Conservation (phyloP, 2,113 vertebrate genomes). For the Equus quagga region DNA sequence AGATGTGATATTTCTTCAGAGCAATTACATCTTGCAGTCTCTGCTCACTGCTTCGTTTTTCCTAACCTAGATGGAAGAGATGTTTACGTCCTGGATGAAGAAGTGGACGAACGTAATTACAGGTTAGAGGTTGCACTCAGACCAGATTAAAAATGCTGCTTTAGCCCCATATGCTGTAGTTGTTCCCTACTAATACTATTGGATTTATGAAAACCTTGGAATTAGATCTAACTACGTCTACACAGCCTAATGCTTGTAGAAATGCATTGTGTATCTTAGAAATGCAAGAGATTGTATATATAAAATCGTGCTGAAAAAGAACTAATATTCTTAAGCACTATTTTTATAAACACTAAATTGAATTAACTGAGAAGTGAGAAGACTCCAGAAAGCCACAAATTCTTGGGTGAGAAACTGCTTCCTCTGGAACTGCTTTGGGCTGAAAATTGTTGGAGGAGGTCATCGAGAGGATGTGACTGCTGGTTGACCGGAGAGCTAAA, state of each 20-base stretch:
- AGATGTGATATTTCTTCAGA: background rate
- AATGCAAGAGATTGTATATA: background rate
- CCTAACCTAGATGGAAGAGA: conserved; percentile 53
- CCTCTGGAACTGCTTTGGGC: background rate
- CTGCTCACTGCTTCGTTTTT: background rate
- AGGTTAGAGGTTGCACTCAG: background rate
- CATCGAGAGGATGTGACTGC: background rate
- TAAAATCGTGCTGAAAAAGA: background rate
- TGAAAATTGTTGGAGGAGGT: background rate
- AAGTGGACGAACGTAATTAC: conserved; percentile 44
- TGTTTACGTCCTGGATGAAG: conserved; percentile 35
- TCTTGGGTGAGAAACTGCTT: conserved; percentile 40
- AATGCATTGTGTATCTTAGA: background rate
- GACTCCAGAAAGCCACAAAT: background rate
- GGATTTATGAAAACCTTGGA: conserved; percentile 31
- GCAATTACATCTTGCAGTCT: background rate
- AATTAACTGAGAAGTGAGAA: conserved; percentile 24
- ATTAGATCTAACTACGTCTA: conserved; percentile 11
- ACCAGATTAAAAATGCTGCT: conserved; percentile 38
- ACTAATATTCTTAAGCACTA: conserved; percentile 33
- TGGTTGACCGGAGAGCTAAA: background rate
- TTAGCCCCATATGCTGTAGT: background rate
- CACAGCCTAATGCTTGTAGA: background rate
- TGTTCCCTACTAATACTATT: background rate
- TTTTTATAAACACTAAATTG: background rate